Percentiles rank a stretch among this genome's conserved stretches.
phyloP scores from a whole-genome alignment of 2,113 vertebrate species.

The Antechinus stuartii region DNA sequence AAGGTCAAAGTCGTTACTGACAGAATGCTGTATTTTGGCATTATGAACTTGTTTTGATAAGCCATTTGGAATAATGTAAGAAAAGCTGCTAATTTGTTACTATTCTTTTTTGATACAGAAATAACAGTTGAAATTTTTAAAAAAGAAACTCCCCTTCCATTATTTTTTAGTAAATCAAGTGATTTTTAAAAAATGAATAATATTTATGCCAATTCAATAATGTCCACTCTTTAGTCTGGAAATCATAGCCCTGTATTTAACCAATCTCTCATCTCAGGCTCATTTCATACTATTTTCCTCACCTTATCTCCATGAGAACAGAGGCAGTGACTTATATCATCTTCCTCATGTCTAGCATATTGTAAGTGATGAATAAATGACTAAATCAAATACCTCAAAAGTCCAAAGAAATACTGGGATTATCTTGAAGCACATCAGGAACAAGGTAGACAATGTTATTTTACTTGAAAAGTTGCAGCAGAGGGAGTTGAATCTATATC shows the following conservation, averaged over 20 bases:
- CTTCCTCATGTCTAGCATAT: no score
- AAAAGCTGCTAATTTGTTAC: background rate
- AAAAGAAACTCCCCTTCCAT: background rate
- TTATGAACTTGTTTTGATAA: background rate
- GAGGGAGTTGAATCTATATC: background rate
- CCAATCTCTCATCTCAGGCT: background rate
- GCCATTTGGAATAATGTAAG: background rate
- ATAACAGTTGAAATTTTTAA: background rate
- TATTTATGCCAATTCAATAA: background rate
- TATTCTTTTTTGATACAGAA: background rate
- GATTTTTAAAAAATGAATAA: background rate
- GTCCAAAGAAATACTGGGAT: background rate
- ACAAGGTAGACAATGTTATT: no score
- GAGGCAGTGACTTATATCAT: no score
- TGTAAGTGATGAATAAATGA: background rate
- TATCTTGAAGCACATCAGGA: background rate
- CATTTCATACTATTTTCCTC: background rate
- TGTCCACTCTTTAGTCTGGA: background rate
- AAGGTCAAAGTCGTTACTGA: background rate
- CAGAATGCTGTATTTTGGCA: background rate
- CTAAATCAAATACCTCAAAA: background rate
- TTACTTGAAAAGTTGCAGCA: no score
- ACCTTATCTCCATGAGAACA: background rate
- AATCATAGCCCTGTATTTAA: background rate
- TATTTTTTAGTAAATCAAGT: background rate